A percentile compares a stretch with the other conserved stretches of the same genome.
phyloP scores from a whole-genome alignment of 2,797 vertebrate genomes.

The Macropus fuliginosus region DNA sequence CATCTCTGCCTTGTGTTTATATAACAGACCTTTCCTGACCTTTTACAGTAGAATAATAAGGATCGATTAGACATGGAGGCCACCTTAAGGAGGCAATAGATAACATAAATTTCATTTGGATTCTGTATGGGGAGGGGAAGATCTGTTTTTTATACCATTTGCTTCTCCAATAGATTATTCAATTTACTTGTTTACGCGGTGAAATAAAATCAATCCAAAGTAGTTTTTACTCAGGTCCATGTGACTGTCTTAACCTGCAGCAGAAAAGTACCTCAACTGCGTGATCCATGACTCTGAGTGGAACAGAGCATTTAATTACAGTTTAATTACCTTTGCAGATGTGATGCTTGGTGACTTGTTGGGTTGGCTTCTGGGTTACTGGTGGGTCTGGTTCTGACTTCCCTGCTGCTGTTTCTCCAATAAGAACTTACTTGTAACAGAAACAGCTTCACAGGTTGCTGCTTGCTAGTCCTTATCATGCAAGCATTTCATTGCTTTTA shows the following conservation, averaged over 20 bases:
- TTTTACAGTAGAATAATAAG: slow-evolving; percentile 55
- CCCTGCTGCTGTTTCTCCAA: slow-evolving; percentile 47
- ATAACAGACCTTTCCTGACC: slow-evolving; percentile 46
- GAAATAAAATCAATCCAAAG: slow-evolving; percentile 78
- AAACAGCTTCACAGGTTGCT: slow-evolving; percentile 29
- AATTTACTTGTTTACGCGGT: slow-evolving; percentile 75
- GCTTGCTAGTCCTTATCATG: slow-evolving; percentile 22
- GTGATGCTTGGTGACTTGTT: slow-evolving; percentile 25
- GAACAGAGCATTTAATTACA: slow-evolving; percentile 77
- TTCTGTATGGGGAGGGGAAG: background rate
- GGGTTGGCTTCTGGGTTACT: slow-evolving; percentile 10
- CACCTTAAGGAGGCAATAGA: background rate
- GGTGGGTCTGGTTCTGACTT: background rate
- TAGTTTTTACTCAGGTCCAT: slow-evolving; percentile 31
- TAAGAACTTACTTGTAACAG: slow-evolving; percentile 52
- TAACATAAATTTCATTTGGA: slow-evolving; percentile 50
- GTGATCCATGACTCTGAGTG: slow-evolving; percentile 59
- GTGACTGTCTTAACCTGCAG: slow-evolving; percentile 48
- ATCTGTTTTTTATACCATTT: slow-evolving; percentile 54
- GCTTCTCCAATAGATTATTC: slow-evolving; percentile 73
- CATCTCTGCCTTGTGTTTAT: slow-evolving; percentile 36
- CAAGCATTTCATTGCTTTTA: slow-evolving; percentile 63
- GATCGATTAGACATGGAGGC: slow-evolving; percentile 44
- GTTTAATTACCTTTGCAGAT: slow-evolving; percentile 77
- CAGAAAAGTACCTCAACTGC: slow-evolving; percentile 57